phyloP scores from a whole-genome alignment of 2,113 vertebrate genomes.

The Chunga burmeisteri region DNA sequence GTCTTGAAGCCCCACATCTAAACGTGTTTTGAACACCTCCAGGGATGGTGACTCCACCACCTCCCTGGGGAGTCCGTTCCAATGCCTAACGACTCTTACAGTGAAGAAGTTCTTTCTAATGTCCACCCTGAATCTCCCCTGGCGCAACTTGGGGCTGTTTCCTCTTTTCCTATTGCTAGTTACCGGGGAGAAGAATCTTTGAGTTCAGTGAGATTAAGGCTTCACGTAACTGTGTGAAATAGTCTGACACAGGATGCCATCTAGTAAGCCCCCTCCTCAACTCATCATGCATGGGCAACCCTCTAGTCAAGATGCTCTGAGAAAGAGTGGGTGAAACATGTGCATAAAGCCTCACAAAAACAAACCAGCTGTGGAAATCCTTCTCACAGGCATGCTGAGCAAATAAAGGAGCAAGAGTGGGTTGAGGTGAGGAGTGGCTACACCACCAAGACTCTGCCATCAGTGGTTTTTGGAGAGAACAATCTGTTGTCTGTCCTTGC shows the following conservation, averaged over 20 bases:
- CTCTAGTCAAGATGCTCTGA: background rate
- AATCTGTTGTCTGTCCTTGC: background rate
- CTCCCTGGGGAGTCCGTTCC: no score
- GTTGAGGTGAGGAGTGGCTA: background rate
- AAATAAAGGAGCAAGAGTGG: background rate
- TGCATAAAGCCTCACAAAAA: background rate
- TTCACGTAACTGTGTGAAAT: background rate
- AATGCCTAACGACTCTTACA: no score
- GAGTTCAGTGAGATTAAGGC: background rate
- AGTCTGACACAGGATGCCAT: background rate
- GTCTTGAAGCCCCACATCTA: no score
- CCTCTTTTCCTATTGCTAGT: no score
- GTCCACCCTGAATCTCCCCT: no score
- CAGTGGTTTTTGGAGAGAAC: background rate
- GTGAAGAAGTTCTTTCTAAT: no score
- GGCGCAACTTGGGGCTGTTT: no score
- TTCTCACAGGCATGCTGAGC: background rate
- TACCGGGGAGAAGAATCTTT: no score
- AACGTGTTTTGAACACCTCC: no score
- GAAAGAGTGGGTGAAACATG: background rate
- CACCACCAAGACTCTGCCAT: background rate
- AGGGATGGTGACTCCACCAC: no score
- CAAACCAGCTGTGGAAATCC: background rate
- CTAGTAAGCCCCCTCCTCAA: background rate
- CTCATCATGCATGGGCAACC: accelerated